These are phyloP conservation scores for Haliclona indistincta DNA, from an alignment of 37 sponge, comb jelly and placozoan genomes.

Conservation along the genomic window DNA sequence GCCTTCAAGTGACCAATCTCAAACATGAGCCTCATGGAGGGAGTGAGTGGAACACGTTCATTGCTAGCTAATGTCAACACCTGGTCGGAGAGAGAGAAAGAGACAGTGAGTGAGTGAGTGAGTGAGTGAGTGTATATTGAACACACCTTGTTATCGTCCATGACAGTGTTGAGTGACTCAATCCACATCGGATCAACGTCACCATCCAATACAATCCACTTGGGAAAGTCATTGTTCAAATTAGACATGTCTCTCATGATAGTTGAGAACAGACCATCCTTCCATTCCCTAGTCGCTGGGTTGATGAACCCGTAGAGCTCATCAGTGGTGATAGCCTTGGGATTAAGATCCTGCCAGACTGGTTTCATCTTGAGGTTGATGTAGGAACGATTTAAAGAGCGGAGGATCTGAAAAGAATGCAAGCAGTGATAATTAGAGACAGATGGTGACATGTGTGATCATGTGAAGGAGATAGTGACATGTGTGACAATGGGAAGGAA, in stretches of 20 bases:
- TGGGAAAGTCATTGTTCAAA: conserved; percentile 83
- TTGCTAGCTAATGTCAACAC: conserved; percentile 98
- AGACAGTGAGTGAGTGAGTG: not conserved
- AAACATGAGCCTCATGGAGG: conserved; percentile 97
- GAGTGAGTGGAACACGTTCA: conserved; percentile 95
- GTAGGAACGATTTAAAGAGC: conserved; percentile 92
- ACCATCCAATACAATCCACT: conserved; percentile 99
- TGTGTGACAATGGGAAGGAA: too few relatives aligned
- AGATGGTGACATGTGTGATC: not conserved
- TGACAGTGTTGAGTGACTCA: conserved; percentile 99
- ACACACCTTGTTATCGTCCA: conserved; percentile 98
- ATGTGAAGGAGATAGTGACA: not conserved
- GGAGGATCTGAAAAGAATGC: conserved; percentile 66
- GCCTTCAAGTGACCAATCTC: conserved; percentile 95
- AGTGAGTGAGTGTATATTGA: not conserved
- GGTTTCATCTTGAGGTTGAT: conserved; percentile 84
- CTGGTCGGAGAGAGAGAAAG: conserved; percentile 2
- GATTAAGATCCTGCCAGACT: conserved; percentile 91
- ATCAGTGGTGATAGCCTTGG: conserved; percentile 93
- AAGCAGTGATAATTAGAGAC: not conserved
- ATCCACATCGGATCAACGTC: conserved; percentile 99
- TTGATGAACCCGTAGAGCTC: conserved; percentile 98
- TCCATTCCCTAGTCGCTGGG: conserved; percentile 98
- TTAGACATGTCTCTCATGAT: conserved; percentile 96
- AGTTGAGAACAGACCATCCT: conserved; percentile 93